phyloP scores from a whole-genome alignment of 2,888 invertebrate genomes.

The Melanargia galathea region DNA sequence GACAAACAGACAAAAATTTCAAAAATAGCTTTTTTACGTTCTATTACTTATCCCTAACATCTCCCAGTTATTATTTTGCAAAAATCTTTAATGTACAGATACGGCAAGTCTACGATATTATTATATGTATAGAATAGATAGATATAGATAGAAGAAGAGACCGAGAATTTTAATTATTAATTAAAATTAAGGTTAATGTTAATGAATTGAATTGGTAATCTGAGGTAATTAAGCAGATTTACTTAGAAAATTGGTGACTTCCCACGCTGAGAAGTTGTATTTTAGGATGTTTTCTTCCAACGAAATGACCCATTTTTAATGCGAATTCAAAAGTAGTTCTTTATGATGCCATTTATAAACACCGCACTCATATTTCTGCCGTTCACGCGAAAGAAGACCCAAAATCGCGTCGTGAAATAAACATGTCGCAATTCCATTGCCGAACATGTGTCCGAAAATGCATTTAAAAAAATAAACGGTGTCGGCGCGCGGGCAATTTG shows the following conservation, averaged over 20 bases:
- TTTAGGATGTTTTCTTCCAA: not conserved
- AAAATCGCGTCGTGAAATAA: conserved; percentile 17
- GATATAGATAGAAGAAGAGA: too few relatives aligned
- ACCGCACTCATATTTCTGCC: conserved; percentile 3
- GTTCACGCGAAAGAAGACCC: conserved; percentile 5
- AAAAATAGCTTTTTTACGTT: too few relatives aligned
- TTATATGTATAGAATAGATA: too few relatives aligned
- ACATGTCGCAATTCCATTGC: conserved; percentile 35
- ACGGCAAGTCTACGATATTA: too few relatives aligned
- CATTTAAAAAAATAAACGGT: conserved; percentile 53
- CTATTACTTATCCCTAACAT: too few relatives aligned
- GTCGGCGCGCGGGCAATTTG: conserved; percentile 64
- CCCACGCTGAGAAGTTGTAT: too few relatives aligned
- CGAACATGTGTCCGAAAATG: conserved; percentile 51
- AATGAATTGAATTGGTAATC: not conserved
- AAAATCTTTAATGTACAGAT: too few relatives aligned
- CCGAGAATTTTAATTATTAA: too few relatives aligned
- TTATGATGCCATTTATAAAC: not conserved
- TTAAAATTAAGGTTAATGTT: too few relatives aligned
- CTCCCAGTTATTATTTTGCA: too few relatives aligned
- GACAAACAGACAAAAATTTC: too few relatives aligned
- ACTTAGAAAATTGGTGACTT: not conserved
- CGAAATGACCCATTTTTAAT: conserved; percentile 3
- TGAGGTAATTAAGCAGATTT: not conserved
- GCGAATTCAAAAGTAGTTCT: not conserved